Conservation (phyloP, 1,140 invertebrate genomes). For the Saccostrea cuccullata region DNA sequence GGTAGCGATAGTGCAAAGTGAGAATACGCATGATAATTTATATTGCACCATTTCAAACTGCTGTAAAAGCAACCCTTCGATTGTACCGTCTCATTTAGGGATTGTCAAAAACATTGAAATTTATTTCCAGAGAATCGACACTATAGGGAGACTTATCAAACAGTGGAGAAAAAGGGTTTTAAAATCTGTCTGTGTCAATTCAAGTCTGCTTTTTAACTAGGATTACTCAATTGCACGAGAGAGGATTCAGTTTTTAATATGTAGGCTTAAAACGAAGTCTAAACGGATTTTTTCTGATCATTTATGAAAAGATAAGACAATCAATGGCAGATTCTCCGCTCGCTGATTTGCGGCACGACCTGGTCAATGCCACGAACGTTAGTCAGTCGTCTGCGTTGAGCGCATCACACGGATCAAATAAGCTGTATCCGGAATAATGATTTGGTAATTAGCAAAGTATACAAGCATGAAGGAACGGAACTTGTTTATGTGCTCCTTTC, state of each 20-base stretch:
- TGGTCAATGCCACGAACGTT: neutral
- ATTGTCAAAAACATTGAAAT: conserved; percentile 18
- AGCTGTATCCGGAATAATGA: neutral
- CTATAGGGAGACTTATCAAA: conserved; percentile 15
- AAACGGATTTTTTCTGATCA: conserved; percentile 19
- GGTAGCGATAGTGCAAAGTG: neutral
- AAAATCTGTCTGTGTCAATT: conserved; percentile 36
- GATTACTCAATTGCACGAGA: conserved; percentile 29
- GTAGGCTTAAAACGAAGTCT: conserved; percentile 20
- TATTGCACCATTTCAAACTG: neutral
- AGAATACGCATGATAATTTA: neutral
- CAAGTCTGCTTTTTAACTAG: neutral
- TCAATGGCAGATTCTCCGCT: neutral
- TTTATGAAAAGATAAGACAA: conserved; percentile 38
- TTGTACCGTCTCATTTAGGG: neutral
- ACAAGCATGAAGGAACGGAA: conserved; percentile 7
- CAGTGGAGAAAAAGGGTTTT: conserved; percentile 5
- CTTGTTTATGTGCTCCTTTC: conserved; percentile 25
- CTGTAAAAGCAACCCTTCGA: neutral
- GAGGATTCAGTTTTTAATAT: conserved; percentile 31
- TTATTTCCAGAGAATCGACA: conserved; percentile 21
- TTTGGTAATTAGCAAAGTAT: neutral
- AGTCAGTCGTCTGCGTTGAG: neutral
- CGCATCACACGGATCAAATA: neutral
- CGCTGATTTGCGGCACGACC: neutral